phyloP scores from a whole-genome alignment of 2,113 vertebrate genomes.

The Leptocoma aspasia region DNA sequence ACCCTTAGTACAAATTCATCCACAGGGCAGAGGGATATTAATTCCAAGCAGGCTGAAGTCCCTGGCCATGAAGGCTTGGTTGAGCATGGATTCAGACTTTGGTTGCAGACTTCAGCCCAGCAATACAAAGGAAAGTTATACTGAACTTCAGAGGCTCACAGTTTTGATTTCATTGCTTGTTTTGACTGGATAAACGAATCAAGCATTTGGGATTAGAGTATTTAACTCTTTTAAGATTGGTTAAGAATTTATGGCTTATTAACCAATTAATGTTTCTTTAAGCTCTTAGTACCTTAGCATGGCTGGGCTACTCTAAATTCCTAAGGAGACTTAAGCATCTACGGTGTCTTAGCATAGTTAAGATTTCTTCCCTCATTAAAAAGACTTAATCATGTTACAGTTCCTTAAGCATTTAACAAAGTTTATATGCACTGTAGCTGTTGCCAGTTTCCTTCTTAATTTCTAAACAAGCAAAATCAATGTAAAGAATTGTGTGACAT shows the following conservation, averaged over 20 bases:
- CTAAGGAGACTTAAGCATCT: neutral
- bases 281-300: neutral
- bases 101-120: neutral
- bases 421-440: neutral
- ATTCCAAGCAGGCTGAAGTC: neutral
- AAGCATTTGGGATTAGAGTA: neutral
- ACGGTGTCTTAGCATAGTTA: neutral
- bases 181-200: conserved; percentile 17
- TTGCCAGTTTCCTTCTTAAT: neutral
- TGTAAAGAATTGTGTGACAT: neutral
- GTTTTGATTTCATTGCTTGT: neutral
- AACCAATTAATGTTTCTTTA: conserved; percentile 33
- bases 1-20: neutral
- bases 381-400: neutral
- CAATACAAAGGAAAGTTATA: neutral
- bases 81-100: neutral
- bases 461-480: neutral
- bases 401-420: neutral
- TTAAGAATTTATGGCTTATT: conserved; percentile 12
- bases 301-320: neutral
- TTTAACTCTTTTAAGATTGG: neutral
- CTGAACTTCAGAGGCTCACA: neutral
- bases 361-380: conserved; percentile 14
- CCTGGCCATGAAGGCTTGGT: neutral
- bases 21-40: neutral